Evolutionary conservation across 2,113 vertebrate genomes (phyloP).

Genomic region (Clupea harengus): DNA sequence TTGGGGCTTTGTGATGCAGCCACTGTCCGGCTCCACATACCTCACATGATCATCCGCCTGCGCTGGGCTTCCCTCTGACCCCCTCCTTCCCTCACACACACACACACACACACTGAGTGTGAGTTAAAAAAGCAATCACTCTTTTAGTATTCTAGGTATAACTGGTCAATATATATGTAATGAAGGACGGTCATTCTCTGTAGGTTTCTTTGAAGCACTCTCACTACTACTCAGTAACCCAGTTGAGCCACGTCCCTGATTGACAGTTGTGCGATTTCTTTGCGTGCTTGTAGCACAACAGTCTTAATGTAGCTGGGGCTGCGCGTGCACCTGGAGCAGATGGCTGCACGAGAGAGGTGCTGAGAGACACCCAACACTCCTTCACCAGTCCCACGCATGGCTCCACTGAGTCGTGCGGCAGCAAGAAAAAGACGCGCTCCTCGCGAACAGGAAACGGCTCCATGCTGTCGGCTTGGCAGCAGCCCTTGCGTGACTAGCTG

Average conservation of each 20-base stretch:
- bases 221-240: too few species aligned
- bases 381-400: not conserved
- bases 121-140: too few species aligned
- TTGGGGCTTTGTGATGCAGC: conserved; percentile 30
- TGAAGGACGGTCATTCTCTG: too few species aligned
- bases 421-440: not conserved
- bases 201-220: too few species aligned
- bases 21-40: not conserved
- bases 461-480: not conserved
- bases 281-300: too few species aligned
- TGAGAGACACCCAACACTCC: not conserved
- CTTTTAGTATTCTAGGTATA: too few species aligned
- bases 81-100: not conserved
- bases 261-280: too few species aligned
- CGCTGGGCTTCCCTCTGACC: not conserved
- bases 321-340: not conserved
- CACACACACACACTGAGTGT: not conserved
- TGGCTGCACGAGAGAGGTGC: not conserved
- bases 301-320: not conserved
- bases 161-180: too few species aligned
- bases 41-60: not conserved
- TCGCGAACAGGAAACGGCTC: not conserved
- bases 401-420: not conserved
- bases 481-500: not conserved
- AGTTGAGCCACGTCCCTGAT: too few species aligned